Evolutionary conservation across 2,113 vertebrate genomes (phyloP).

Genomic region (Coturnix japonica): DNA sequence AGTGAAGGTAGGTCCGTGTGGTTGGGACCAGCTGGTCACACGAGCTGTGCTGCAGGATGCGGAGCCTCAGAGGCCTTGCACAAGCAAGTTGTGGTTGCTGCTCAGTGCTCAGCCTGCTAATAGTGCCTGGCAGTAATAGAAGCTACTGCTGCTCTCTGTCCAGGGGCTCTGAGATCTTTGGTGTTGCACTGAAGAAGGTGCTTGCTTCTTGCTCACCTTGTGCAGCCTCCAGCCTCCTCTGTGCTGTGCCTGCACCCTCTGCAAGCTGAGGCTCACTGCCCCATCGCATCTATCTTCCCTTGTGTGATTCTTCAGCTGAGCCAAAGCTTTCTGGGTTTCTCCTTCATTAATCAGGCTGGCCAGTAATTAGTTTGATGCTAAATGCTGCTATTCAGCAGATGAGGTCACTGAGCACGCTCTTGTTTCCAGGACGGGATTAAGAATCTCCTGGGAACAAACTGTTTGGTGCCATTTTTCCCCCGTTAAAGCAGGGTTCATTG

Average conservation of each 20-base stretch:
- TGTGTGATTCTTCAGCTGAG: not conserved
- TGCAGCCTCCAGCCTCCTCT: not conserved
- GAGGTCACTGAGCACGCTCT: not conserved
- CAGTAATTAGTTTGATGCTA: slow-evolving; percentile 38
- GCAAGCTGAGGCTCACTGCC: not conserved
- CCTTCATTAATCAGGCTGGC: not conserved
- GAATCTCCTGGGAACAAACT: slow-evolving; percentile 41
- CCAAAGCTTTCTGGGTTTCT: slow-evolving; percentile 7
- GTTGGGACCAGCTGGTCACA: accelerated
- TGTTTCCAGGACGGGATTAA: slow-evolving; percentile 52
- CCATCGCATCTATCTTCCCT: accelerated
- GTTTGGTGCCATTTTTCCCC: slow-evolving; percentile 13
- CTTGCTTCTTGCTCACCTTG: not conserved
- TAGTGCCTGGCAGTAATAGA: not conserved
- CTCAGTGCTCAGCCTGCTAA: not conserved
- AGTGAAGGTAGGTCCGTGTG: slow-evolving; percentile 86
- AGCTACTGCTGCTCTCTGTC: not conserved
- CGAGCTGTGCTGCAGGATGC: too few species aligned
- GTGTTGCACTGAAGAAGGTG: not conserved
- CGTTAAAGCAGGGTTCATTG: slow-evolving; percentile 22
- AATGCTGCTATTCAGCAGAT: slow-evolving; percentile 38
- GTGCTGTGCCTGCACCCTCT: not conserved
- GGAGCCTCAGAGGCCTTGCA: not conserved
- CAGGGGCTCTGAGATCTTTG: not conserved
- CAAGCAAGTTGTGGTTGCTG: accelerated